Percentiles rank a stretch among this genome's conserved stretches.
Conservation (phyloP, 2,113 vertebrate species). For the Sula dactylatra region DNA sequence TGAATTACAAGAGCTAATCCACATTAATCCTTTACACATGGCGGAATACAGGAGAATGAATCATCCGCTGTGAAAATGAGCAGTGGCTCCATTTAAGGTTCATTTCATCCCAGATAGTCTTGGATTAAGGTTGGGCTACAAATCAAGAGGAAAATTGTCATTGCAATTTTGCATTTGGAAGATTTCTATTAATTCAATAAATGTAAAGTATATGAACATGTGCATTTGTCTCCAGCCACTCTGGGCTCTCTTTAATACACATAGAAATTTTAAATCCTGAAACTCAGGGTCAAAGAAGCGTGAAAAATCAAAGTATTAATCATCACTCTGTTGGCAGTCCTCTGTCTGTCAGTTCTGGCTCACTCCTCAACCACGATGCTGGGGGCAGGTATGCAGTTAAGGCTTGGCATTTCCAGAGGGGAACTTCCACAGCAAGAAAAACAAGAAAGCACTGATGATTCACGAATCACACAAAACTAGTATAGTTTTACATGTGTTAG, state of each 20-base stretch:
- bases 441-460: not conserved
- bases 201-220: not conserved
- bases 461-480: not conserved
- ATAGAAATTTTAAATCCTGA: not conserved
- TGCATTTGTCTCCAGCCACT: not conserved
- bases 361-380: accelerated
- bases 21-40: not conserved
- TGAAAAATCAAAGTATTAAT: not conserved
- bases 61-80: not conserved
- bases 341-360: not conserved
- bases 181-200: not conserved
- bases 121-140: not conserved
- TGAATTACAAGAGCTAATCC: not conserved
- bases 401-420: not conserved
- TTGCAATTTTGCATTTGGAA: not conserved
- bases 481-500: no score
- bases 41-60: not conserved
- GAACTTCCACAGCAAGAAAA: not conserved
- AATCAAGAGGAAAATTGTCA: not conserved
- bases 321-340: not conserved
- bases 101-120: not conserved
- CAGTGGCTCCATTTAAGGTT: not conserved
- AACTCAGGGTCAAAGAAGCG: not conserved
- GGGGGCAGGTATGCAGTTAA: accelerated
- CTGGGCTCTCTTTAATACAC: not conserved